phyloP scores from a whole-genome alignment of 2,113 vertebrate genomes.

The Syrrhaptes paradoxus region DNA sequence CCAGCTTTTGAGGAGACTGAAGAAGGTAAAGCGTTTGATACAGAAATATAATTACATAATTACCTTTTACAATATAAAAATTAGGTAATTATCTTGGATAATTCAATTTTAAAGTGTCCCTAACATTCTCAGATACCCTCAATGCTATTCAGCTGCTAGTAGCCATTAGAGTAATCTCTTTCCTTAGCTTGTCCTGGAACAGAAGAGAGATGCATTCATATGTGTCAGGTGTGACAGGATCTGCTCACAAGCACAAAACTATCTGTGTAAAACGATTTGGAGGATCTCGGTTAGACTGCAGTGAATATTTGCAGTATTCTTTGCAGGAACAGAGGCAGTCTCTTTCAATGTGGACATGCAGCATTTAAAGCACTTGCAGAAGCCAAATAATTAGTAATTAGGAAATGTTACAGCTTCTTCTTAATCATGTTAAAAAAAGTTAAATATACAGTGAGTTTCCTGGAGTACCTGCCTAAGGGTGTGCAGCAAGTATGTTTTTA shows the following conservation, averaged over 20 bases:
- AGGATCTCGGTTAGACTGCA: not conserved
- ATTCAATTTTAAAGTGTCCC: not conserved
- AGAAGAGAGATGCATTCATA: not conserved
- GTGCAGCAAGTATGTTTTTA: not conserved
- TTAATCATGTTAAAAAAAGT: not conserved
- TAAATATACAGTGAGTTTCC: not conserved
- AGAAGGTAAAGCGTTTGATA: constrained; percentile 77
- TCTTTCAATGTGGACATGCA: not conserved
- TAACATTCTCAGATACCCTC: not conserved
- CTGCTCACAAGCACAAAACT: not conserved
- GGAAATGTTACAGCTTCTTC: not conserved
- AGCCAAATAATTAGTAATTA: not conserved
- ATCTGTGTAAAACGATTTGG: not conserved
- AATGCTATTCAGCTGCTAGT: not conserved
- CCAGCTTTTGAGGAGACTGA: constrained; percentile 90
- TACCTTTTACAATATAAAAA: not conserved
- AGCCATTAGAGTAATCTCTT: not conserved
- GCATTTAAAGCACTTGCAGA: not conserved
- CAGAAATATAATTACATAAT: not conserved
- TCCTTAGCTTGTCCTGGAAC: not conserved
- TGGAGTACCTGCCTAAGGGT: not conserved
- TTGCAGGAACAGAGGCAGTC: not conserved
- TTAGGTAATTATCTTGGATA: not conserved
- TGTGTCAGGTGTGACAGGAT: not conserved
- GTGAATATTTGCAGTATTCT: not conserved